Percentiles rank a stretch among this genome's conserved stretches.
These are phyloP conservation scores for Diplogasteroides magnus DNA, from an alignment of 1,140 invertebrate species.

Conservation along the genomic window DNA sequence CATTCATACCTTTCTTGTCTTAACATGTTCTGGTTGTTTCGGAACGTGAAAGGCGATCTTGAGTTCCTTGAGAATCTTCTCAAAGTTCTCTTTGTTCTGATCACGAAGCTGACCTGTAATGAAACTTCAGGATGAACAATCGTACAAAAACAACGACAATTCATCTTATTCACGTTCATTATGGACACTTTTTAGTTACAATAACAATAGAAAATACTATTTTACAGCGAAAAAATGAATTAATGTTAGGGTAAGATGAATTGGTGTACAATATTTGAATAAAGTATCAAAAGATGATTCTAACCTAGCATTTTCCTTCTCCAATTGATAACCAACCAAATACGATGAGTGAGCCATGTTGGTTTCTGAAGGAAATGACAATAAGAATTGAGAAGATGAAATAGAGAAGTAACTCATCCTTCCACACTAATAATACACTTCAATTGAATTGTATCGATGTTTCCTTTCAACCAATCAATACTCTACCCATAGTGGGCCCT, in stretches of 20 bases:
- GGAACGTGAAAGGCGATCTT: constrained; percentile 52
- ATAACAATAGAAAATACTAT: too few species aligned
- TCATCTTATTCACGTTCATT: too few species aligned
- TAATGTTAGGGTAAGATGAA: too few species aligned
- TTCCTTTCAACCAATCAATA: too few species aligned
- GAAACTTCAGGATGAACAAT: background rate
- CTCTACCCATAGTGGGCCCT: too few species aligned
- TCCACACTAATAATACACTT: background rate
- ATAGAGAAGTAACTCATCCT: background rate
- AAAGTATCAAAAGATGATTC: too few species aligned
- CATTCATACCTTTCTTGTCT: constrained; percentile 34
- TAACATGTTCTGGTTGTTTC: constrained; percentile 29
- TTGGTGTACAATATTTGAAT: too few species aligned
- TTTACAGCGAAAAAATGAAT: too few species aligned
- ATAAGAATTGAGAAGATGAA: background rate
- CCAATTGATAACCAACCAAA: constrained; percentile 40
- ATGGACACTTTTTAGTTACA: too few species aligned
- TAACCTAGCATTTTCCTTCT: constrained; percentile 44
- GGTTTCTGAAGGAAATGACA: constrained; percentile 32
- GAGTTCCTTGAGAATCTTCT: constrained; percentile 39
- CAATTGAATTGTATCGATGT: too few species aligned
- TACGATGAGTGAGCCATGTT: constrained; percentile 41
- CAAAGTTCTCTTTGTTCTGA: constrained; percentile 42
- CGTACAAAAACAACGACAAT: too few species aligned
- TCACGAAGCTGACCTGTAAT: constrained; percentile 1